Evolutionary conservation across 1,140 invertebrate genomes (phyloP).

Genomic region (Apis cerana): DNA sequence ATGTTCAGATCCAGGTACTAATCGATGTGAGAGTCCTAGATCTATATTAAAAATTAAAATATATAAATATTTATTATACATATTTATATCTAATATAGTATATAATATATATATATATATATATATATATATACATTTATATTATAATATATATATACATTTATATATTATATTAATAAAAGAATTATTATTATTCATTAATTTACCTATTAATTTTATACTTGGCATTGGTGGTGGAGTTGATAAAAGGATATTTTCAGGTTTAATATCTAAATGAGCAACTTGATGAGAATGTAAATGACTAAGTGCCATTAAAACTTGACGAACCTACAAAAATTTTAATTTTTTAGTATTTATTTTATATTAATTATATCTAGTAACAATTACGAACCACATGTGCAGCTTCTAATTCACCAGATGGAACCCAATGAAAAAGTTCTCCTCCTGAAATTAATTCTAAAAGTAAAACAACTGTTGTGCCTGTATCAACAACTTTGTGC

Average conservation of each 20-base stretch:
- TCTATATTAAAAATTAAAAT: constrained; percentile 75
- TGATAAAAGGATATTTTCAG: constrained; percentile 86
- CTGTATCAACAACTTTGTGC: constrained; percentile 85
- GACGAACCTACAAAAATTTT: constrained; percentile 79
- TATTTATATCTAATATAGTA: too few relatives aligned
- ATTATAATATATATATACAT: background rate
- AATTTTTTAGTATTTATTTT: background rate
- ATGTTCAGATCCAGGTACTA: constrained; percentile 81
- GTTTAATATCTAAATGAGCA: constrained; percentile 87
- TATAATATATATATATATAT: too few relatives aligned
- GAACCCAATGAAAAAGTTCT: constrained; percentile 84
- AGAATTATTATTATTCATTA: background rate
- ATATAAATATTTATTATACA: background rate
- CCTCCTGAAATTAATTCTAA: constrained; percentile 85
- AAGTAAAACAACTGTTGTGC: constrained; percentile 84
- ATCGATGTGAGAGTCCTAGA: constrained; percentile 85
- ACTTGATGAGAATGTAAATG: constrained; percentile 86
- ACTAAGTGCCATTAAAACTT: constrained; percentile 85
- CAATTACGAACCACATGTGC: constrained; percentile 80
- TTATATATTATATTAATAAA: background rate
- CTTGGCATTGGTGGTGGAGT: constrained; percentile 81
- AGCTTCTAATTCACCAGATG: constrained; percentile 85
- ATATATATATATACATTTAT: background rate
- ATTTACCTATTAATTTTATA: constrained; percentile 82
- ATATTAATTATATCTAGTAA: background rate